Conservation (phyloP, 1,140 invertebrate species). For the Coboldia fuscipes region DNA sequence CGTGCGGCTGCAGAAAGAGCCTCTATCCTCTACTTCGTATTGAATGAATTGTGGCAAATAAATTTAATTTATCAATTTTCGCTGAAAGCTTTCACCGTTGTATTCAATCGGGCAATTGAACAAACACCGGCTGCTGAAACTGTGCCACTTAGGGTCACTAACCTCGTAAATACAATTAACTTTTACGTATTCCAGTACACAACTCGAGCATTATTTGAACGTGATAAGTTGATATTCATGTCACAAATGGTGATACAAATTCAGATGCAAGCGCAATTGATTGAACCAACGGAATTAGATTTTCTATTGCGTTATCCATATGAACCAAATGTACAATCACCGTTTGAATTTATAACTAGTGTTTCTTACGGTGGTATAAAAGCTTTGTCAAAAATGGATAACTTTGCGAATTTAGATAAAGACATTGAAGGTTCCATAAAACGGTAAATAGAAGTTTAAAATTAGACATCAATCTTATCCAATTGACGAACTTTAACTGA, state of each 20-base stretch:
- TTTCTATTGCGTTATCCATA: slow-evolving; percentile 68
- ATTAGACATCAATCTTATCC: too few species aligned
- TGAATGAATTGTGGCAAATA: slow-evolving; percentile 83
- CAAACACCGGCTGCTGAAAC: slow-evolving; percentile 42
- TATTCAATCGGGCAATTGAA: slow-evolving; percentile 73
- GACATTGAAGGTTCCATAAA: slow-evolving; percentile 85
- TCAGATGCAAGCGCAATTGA: slow-evolving; percentile 35
- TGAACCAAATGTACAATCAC: slow-evolving; percentile 38
- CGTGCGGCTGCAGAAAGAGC: slow-evolving; percentile 65
- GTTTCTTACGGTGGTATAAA: slow-evolving; percentile 74
- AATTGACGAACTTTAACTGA: too few species aligned
- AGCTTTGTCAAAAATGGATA: slow-evolving; percentile 49
- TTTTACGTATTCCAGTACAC: slow-evolving; percentile 76
- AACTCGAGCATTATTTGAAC: slow-evolving; percentile 76
- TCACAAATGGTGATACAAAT: slow-evolving; percentile 74
- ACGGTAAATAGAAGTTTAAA: too few species aligned
- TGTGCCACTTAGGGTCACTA: slow-evolving; percentile 45
- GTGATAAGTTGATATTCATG: slow-evolving; percentile 80
- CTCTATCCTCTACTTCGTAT: slow-evolving; percentile 82
- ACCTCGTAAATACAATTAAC: slow-evolving; percentile 74
- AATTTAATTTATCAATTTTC: slow-evolving; percentile 95
- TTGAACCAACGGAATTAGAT: slow-evolving; percentile 54
- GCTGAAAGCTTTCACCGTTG: slow-evolving; percentile 80
- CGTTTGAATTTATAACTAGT: slow-evolving; percentile 70
- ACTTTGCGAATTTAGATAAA: slow-evolving; percentile 71